Conservation (phyloP, 2,113 vertebrate genomes). For the Myrmophylax atrothorax region DNA sequence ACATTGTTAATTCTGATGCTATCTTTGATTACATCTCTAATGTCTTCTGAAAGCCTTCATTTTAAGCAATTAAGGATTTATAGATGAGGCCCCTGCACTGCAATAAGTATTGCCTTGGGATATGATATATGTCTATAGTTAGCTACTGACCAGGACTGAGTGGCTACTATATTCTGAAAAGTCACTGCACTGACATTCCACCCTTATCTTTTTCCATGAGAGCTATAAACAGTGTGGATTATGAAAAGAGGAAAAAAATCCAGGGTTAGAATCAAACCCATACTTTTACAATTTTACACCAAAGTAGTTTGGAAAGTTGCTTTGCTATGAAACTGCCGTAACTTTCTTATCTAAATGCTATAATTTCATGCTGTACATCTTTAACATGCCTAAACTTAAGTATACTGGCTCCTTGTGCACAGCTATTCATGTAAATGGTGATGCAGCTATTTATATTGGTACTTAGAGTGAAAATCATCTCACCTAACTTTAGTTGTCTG, state of each 20-base stretch:
- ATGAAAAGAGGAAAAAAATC: background rate
- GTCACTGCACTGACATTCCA: background rate
- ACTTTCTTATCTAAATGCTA: background rate
- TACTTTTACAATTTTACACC: background rate
- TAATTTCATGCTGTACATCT: background rate
- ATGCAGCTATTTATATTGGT: conserved; percentile 8
- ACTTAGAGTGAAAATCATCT: background rate
- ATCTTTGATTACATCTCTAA: background rate
- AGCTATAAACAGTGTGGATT: background rate
- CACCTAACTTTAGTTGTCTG: background rate
- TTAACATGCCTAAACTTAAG: background rate
- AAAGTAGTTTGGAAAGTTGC: conserved; percentile 15
- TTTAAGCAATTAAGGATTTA: background rate
- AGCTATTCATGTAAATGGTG: background rate
- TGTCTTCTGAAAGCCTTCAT: background rate
- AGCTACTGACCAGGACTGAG: background rate
- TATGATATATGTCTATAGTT: background rate
- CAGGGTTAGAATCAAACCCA: background rate
- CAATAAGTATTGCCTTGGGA: background rate
- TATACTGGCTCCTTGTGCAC: background rate
- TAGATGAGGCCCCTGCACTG: background rate
- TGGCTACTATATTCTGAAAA: background rate
- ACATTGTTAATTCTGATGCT: background rate
- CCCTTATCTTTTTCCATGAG: background rate
- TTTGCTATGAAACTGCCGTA: conserved; percentile 5